Evolutionary conservation across 2,797 vertebrate genomes (phyloP), one percentile per base, ranked within the genome.

Genomic region (Discoglossus pictus): DNA sequence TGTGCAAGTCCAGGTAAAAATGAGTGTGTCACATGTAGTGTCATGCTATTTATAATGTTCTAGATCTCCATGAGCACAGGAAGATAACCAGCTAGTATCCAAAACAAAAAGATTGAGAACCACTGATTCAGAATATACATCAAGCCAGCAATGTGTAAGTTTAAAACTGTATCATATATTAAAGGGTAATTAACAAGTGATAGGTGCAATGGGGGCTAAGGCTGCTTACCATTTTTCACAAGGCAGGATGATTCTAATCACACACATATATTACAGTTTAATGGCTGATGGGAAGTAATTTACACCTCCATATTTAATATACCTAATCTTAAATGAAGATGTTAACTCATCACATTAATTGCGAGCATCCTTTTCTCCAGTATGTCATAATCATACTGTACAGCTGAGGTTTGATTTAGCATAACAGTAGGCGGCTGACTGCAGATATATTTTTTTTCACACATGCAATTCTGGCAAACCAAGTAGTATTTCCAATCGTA

Each of bases 271-370:
- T 68, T 52, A 47, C 31, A 17, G 24, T 11, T 16, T 60, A 36
- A 15, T 15, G 18, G 6, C 25, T 55, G 31, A 31, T 8, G 27
- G 4, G 27, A 24, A 24, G 39, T 20, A 44, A 55, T 23, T 35
- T 61, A 35, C 56, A 61, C 65, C 65, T 40, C 27, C 56, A 51
- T 42, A 50, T 67, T 67, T 50, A 67, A 67, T 21, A 67, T 50
- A 34, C 24, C 34, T 51, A 16, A 43, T 44, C 43, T 46, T 54
- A 53, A 36, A 60, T 25, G 38, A 50, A 51, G 25, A n/a, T 24
- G 31, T 60, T 39, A 68, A 61, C 65, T 61, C 56, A 68, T 68
- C 56, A 46, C 10, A 68, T 68, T 68, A 68, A 42, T 42, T 61
- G 48, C 21, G 48, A 61, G 21, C 47, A 43, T 61, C 34, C 39